These are phyloP conservation scores for Platysternon megacephalum DNA, from an alignment of 2,113 vertebrate genomes.

Conservation along the genomic window DNA sequence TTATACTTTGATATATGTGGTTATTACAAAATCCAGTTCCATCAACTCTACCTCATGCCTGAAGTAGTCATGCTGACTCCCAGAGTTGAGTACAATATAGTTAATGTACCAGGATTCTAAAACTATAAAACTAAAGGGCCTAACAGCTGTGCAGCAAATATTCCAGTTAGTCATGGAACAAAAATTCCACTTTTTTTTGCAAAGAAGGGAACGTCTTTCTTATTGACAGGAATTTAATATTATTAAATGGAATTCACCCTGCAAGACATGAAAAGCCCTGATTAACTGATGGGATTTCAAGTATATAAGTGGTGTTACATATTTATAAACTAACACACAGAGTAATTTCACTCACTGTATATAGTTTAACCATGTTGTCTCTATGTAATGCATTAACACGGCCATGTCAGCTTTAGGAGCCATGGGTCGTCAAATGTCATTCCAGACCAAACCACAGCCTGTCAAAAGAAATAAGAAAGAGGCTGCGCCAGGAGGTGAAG, in stretches of 20 bases:
- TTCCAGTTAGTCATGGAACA: background rate
- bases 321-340: background rate
- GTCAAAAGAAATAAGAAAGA: background rate
- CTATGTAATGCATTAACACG: fast-evolving
- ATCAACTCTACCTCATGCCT: background rate
- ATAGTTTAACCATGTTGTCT: background rate
- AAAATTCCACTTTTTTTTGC: background rate
- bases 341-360: background rate
- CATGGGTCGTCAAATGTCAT: background rate
- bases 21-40: background rate
- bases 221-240: background rate
- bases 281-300: background rate
- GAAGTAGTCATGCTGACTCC: background rate
- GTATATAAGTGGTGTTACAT: background rate
- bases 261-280: background rate
- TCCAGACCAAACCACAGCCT: background rate
- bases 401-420: background rate
- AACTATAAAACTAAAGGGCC: background rate
- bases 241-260: background rate
- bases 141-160: background rate
- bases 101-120: background rate
- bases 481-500: background rate
- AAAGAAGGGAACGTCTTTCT: background rate
- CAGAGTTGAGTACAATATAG: background rate
- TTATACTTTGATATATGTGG: background rate